A percentile compares a stretch with the other conserved stretches of the same genome.
phyloP scores from a whole-genome alignment of 1,140 invertebrate genomes.

The Temnothorax longispinosus region DNA sequence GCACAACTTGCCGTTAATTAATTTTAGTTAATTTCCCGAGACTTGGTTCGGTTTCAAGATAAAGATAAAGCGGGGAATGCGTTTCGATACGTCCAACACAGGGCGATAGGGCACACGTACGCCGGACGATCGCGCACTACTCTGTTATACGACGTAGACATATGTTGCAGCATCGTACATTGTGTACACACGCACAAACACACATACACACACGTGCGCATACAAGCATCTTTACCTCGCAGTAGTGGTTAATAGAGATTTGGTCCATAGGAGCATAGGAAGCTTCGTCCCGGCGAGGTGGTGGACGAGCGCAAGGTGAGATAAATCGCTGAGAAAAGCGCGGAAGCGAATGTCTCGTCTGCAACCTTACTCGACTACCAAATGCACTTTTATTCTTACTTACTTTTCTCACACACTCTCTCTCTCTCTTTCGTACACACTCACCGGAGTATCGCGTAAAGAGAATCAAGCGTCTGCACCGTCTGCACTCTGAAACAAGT shows the following conservation, averaged over 20 bases:
- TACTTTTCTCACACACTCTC: slow-evolving; percentile 55
- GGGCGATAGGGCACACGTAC: not conserved
- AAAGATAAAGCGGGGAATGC: slow-evolving; percentile 59
- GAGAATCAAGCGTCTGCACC: slow-evolving; percentile 3
- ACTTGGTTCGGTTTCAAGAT: slow-evolving; percentile 52
- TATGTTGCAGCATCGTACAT: slow-evolving; percentile 34
- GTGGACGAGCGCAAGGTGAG: slow-evolving; percentile 97
- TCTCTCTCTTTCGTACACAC: slow-evolving; percentile 63
- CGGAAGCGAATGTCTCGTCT: slow-evolving; percentile 79
- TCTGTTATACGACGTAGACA: slow-evolving; percentile 26
- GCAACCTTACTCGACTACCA: slow-evolving; percentile 78
- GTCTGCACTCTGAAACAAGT: too few species aligned
- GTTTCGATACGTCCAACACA: slow-evolving; percentile 18
- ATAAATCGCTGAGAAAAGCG: slow-evolving; percentile 75
- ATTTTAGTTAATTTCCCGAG: slow-evolving; percentile 30
- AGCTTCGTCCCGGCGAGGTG: slow-evolving; percentile 96
- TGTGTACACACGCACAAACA: slow-evolving; percentile 6
- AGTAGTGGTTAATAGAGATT: slow-evolving; percentile 78
- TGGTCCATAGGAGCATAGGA: slow-evolving; percentile 91
- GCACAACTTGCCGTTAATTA: slow-evolving; percentile 37
- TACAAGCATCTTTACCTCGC: slow-evolving; percentile 71
- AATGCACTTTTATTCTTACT: slow-evolving; percentile 64
- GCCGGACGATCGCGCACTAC: not conserved
- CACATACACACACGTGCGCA: slow-evolving; percentile 77
- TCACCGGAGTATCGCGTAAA: slow-evolving; percentile 64